Evolutionary conservation across 92 coral and sea anemone species (phyloP), one percentile per base, ranked within the genome.

Genomic region (Paramuricea clavata): DNA sequence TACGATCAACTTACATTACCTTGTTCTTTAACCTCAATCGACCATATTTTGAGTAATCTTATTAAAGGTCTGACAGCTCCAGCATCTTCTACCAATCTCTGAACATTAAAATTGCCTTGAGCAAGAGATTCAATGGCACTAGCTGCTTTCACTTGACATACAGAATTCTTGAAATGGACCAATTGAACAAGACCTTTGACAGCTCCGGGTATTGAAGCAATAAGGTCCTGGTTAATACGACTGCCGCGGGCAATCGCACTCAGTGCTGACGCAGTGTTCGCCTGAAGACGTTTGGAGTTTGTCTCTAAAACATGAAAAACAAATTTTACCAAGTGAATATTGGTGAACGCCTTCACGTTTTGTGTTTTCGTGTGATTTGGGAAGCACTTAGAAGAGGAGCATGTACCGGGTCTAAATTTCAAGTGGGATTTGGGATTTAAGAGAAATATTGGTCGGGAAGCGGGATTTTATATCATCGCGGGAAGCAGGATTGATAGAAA

Each of bases 121-220:
- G 98, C 98, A 0, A 97, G 82, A 0, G 99, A 89, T 54, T 97
- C 99, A 39, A 97, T 76, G 1, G 99, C 99, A 82, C 98, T 88
- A 6, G 99, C 99, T 6, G 99, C 99, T 68, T 97, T 97, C 83
- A 97, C 99, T 86, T 97, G 99, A 64, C 99, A 97, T n/a, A 93
- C 88, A 0, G 98, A 89, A 64, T 90, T 93, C 31, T 88, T 90
- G 85, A 92, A 91, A 65, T 92, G 87, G 28, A 94, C 93, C 69
- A 95, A 92, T 15, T 90, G 68, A 31, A 97, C 99, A 9, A 97
- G 91, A 12, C 94, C 94, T 67, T 88, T 85, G 25, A 97, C 99
- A 33, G 95, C 99, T 25, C 98, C 99, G 39, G 88, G 89, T 34
- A 16, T 79, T 15, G 94, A 91, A 2, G 93, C 91, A 19, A 97